phyloP scores from a whole-genome alignment of 2,888 invertebrate species.

The Melipona bicolor region DNA sequence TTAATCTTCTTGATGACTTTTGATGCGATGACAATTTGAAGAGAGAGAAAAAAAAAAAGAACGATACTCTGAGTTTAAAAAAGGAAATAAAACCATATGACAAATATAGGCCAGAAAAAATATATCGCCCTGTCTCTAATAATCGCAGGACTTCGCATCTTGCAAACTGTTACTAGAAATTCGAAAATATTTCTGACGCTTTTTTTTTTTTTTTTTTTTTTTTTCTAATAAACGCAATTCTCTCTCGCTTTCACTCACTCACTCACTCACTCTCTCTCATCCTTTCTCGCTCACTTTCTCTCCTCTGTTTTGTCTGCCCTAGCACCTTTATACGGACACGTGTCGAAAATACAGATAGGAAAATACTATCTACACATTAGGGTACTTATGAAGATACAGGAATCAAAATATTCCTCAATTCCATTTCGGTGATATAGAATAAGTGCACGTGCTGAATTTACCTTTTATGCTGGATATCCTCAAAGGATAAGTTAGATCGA shows the following conservation, averaged over 20 bases:
- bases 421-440: constrained; percentile 41
- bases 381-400: constrained; percentile 33
- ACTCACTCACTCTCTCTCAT: not conserved
- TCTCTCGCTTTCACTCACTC: constrained; percentile 6
- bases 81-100: not conserved
- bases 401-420: constrained; percentile 50
- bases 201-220: not conserved
- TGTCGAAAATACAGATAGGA: constrained; percentile 45
- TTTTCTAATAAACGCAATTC: constrained; percentile 9
- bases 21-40: constrained; percentile 15
- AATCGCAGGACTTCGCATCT: constrained; percentile 63
- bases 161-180: constrained; percentile 32
- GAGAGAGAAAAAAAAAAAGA: not conserved
- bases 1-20: constrained; percentile 16
- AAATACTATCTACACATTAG: constrained; percentile 48
- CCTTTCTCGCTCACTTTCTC: constrained; percentile 1
- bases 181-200: constrained; percentile 33
- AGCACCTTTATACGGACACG: constrained; percentile 51
- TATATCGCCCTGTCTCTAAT: constrained; percentile 53
- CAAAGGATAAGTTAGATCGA: not conserved
- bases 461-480: not conserved
- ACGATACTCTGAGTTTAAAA: not conserved
- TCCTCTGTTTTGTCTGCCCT: constrained; percentile 28
- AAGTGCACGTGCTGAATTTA: constrained; percentile 45
- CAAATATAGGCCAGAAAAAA: constrained; percentile 51